Conservation (phyloP, 2,888 invertebrate species). For the Agapostemon virescens region DNA sequence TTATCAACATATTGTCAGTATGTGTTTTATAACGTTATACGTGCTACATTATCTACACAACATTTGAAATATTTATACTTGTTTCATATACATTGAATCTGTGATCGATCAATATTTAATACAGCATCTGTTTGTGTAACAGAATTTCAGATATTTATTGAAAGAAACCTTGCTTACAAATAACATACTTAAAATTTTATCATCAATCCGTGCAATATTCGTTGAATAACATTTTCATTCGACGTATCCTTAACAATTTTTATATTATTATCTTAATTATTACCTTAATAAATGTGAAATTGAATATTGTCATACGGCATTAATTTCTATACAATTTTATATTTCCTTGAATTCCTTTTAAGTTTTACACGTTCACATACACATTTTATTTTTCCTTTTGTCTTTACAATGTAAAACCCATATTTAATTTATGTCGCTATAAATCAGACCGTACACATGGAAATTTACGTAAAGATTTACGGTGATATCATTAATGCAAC, state of each 20-base stretch:
- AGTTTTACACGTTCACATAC: background rate
- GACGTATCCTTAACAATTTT: background rate
- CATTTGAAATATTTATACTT: background rate
- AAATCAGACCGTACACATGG: background rate
- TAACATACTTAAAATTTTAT: background rate
- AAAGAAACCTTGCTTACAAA: background rate
- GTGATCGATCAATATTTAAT: background rate
- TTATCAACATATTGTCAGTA: no score
- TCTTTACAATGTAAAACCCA: no score
- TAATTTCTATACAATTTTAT: no score
- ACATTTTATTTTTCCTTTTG: background rate
- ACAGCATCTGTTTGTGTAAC: background rate
- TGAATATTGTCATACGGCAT: no score
- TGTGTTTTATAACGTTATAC: background rate
- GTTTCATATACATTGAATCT: background rate
- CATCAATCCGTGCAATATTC: background rate
- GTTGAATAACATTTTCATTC: background rate
- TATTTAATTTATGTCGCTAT: background rate
- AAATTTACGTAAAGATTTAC: background rate
- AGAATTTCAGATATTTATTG: background rate
- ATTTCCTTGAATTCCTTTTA: background rate
- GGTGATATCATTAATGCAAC: background rate
- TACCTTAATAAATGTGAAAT: background rate
- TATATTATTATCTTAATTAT: background rate
- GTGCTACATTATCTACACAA: background rate